phyloP scores from a whole-genome alignment of 1,140 invertebrate genomes.

The Stratiolaelaps scimitus region DNA sequence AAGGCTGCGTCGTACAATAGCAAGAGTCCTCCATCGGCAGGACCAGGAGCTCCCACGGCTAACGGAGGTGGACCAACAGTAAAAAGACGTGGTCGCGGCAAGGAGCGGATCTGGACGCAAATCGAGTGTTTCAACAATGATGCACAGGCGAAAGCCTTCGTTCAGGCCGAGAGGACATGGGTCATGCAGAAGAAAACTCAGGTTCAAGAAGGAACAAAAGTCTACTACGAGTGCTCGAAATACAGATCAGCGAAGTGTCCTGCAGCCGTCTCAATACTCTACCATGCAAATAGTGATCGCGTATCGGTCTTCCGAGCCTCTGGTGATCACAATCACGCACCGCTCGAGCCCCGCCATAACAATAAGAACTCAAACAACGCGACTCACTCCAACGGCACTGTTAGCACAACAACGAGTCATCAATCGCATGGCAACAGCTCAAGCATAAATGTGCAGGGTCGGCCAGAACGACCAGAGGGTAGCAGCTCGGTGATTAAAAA shows the following conservation, averaged over 20 bases:
- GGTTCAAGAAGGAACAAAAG: conserved; percentile 21
- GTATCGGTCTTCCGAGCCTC: conserved; percentile 20
- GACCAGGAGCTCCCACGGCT: background rate
- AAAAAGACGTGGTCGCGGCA: conserved; percentile 12
- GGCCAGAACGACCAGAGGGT: background rate
- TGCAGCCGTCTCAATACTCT: conserved; percentile 12
- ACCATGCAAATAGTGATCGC: conserved; percentile 11
- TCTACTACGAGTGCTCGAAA: conserved; percentile 25
- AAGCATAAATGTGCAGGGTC: background rate
- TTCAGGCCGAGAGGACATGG: conserved; percentile 22
- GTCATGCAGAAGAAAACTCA: conserved; percentile 27
- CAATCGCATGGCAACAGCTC: background rate
- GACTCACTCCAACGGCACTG: background rate
- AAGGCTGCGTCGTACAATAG: background rate
- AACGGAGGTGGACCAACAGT: conserved; percentile 6
- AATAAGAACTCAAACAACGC: background rate
- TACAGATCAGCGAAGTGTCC: conserved; percentile 24
- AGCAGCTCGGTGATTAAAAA: conserved; percentile 6
- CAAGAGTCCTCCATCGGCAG: background rate
- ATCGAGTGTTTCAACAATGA: conserved; percentile 28
- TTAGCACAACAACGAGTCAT: background rate
- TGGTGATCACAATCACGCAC: conserved; percentile 24
- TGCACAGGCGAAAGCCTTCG: conserved; percentile 19
- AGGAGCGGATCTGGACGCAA: conserved; percentile 17
- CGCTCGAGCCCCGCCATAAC: conserved; percentile 11